phyloP scores from a whole-genome alignment of 2,113 vertebrate genomes.

The Pungitius pungitius region DNA sequence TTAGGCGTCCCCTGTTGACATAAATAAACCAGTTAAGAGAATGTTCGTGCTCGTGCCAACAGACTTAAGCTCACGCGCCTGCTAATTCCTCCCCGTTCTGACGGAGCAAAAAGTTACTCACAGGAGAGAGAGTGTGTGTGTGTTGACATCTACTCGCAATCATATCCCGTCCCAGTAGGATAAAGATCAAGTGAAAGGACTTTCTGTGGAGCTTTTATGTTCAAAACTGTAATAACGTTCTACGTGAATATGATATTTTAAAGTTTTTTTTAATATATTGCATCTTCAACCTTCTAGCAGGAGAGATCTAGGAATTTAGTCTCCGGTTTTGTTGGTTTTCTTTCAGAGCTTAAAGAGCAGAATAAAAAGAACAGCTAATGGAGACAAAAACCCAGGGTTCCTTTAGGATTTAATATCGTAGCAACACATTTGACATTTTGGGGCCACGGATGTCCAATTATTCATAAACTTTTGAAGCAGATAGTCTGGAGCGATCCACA shows the following conservation, averaged over 20 bases:
- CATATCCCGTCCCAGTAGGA: neutral
- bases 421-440: neutral
- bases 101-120: slow-evolving; percentile 1
- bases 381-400: no score
- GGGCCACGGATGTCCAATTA: neutral
- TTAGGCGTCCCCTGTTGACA: slow-evolving; percentile 16
- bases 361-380: no score
- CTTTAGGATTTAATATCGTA: no score
- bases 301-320: neutral
- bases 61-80: slow-evolving; percentile 7
- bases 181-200: neutral
- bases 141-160: slow-evolving; percentile 13
- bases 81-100: slow-evolving; percentile 24
- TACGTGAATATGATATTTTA: no score
- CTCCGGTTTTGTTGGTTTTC: no score
- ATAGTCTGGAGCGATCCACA: neutral
- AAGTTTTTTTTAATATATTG: no score
- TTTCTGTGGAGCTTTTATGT: no score
- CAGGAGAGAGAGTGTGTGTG: slow-evolving; percentile 9
- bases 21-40: slow-evolving; percentile 41
- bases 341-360: neutral
- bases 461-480: neutral
- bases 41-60: slow-evolving; percentile 16
- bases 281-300: neutral
- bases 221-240: no score